Evolutionary conservation across 2,888 invertebrate species (phyloP).

Genomic region (Agrochola litura): DNA sequence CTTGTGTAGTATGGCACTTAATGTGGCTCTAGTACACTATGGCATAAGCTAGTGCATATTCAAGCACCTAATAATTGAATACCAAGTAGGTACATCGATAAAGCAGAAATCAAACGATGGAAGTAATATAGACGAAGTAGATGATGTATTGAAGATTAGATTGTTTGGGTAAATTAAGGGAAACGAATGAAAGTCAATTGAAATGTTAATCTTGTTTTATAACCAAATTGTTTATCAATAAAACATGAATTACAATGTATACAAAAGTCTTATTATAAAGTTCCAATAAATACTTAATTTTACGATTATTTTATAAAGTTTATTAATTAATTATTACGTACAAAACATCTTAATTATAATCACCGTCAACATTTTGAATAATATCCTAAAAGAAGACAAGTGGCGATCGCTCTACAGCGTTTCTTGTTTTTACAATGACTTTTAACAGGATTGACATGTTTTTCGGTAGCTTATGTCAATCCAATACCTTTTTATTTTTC

Average conservation of each 20-base stretch:
- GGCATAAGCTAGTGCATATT: background rate
- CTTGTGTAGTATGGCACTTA: constrained; percentile 11
- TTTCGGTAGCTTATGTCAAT: background rate
- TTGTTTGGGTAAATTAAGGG: background rate
- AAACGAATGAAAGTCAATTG: background rate
- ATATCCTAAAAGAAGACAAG: background rate
- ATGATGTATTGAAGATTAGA: background rate
- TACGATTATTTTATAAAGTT: constrained; percentile 11
- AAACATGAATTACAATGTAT: constrained; percentile 35
- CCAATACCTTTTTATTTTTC: background rate
- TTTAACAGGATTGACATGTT: background rate
- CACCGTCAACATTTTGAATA: background rate
- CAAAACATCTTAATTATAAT: constrained; percentile 26
- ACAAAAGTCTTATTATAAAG: constrained; percentile 16
- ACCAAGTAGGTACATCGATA: too few species aligned
- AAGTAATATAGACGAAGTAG: background rate
- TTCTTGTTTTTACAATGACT: background rate
- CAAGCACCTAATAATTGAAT: background rate
- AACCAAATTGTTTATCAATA: background rate
- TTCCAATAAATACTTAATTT: constrained; percentile 48
- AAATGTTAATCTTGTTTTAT: background rate
- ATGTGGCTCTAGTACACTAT: background rate
- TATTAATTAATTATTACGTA: constrained; percentile 28
- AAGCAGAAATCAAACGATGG: background rate
- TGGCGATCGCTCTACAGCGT: too few species aligned